Evolutionary conservation across 2,888 invertebrate species (phyloP), one percentile per base, ranked within the genome.

Genomic region (Eilema depressum): DNA sequence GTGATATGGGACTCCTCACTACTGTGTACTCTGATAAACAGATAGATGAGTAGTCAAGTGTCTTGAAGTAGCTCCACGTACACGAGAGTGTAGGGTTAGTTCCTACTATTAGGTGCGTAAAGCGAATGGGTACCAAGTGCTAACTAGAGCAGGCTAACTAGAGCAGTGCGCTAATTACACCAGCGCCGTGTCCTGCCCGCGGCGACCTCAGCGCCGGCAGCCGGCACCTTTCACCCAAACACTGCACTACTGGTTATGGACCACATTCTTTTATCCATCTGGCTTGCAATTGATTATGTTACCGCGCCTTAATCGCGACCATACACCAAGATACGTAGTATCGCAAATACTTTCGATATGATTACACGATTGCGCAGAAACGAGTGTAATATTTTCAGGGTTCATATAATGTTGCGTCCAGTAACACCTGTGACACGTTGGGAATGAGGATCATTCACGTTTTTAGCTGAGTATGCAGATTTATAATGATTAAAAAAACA

Each of bases 221-320:
- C 67, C 53, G 66, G 74, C 76, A 80, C 88, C 88, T 88, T 88
- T 88, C 87, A 83, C 86, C 79, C 76, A 68, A 78, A 72, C 64
- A 66, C 65, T 75, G 65, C 70, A 80, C 74, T 69, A 73, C 75
- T 59, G 60, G 73, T 78, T 74, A 59, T 67, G 70, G 72, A 70
- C 73, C 64, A 74, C 77, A 82, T 80, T 80, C 71, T 75, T 71
- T 37, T 37, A 37, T 37, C 68, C 37, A 41, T 63, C 14, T 33
- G 41, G 70, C 70, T 69, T 62, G 60, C 63, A 28, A 25, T 60
- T 56, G 61, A 65, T 62, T 65, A 69, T 60, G n/a, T 65, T 33
- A 14, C 53, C 53, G 14, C 53, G n/a, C 56, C 61, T 60, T 64
- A 28, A 64, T 60, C 41, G 11, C 5, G 28, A 25, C 20, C 59